Evolutionary conservation across 2,888 invertebrate genomes (phyloP).

Genomic region (Mythimna lalbum): DNA sequence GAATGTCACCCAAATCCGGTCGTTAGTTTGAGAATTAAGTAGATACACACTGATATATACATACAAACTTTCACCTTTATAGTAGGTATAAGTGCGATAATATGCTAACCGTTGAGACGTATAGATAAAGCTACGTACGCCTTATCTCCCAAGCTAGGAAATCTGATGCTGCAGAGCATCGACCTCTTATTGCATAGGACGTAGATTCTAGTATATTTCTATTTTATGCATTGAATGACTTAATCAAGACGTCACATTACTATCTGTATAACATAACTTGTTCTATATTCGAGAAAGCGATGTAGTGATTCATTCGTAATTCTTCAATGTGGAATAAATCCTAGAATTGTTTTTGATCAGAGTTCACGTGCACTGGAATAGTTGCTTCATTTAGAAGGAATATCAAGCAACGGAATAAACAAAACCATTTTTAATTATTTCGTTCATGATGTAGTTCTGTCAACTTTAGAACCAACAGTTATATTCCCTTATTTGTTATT

Average conservation of each 20-base stretch:
- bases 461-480: conserved; percentile 38
- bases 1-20: too few relatives aligned
- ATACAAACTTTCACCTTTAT: too few relatives aligned
- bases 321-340: background rate
- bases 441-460: conserved; percentile 1
- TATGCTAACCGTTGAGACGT: conserved; percentile 26
- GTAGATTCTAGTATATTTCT: conserved; percentile 35
- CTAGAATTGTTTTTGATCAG: background rate
- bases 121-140: conserved; percentile 11
- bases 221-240: conserved; percentile 47
- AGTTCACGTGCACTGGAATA: background rate
- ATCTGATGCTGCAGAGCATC: conserved; percentile 55
- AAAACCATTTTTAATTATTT: conserved; percentile 9
- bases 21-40: too few relatives aligned
- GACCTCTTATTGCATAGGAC: conserved; percentile 48
- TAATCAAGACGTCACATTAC: conserved; percentile 33
- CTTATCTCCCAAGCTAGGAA: conserved; percentile 51
- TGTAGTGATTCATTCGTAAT: background rate
- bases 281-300: conserved; percentile 17
- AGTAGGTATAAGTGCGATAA: conserved; percentile 7
- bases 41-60: too few relatives aligned
- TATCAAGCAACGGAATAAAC: background rate
- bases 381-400: background rate
- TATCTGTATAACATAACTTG: conserved; percentile 13
- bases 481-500: conserved; percentile 20